Percentiles rank a stretch among this genome's conserved stretches.
These are phyloP conservation scores for Delia radicum DNA, from an alignment of 1,140 invertebrate genomes.

Conservation along the genomic window DNA sequence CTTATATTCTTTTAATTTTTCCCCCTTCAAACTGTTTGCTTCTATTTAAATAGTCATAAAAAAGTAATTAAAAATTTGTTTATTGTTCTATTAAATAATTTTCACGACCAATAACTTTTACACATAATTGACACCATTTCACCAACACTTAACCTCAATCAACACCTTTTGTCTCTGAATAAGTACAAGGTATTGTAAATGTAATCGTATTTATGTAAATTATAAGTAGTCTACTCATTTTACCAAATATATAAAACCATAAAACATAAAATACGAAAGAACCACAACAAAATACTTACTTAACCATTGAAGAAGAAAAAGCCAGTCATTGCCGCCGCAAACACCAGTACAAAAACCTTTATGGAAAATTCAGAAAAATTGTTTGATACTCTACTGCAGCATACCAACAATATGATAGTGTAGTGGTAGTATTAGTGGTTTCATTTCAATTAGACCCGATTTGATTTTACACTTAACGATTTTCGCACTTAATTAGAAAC, in stretches of 20 bases:
- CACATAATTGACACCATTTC: conserved; percentile 10
- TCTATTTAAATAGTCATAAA: neutral
- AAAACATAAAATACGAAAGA: neutral
- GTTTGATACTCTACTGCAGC: too few species aligned
- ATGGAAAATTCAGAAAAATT: neutral
- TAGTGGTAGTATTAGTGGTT: neutral
- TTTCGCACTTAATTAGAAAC: conserved; percentile 57
- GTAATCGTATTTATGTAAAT: neutral
- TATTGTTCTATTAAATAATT: neutral
- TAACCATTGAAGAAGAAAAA: neutral
- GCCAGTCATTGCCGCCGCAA: neutral
- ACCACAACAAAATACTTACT: neutral
- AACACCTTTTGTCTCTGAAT: neutral
- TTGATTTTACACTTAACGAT: conserved; percentile 57
- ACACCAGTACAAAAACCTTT: neutral
- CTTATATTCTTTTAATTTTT: too few species aligned
- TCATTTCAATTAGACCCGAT: conserved; percentile 51
- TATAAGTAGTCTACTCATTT: neutral
- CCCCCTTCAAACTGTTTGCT: too few species aligned
- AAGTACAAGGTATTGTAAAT: neutral
- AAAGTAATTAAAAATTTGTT: neutral
- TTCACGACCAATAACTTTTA: conserved; percentile 3
- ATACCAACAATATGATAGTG: neutral
- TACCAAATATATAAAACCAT: neutral
- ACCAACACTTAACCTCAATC: conserved; percentile 15